Conservation (phyloP, 37 sponge, comb jelly and placozoan species). For the Chondrosia reniformis region DNA sequence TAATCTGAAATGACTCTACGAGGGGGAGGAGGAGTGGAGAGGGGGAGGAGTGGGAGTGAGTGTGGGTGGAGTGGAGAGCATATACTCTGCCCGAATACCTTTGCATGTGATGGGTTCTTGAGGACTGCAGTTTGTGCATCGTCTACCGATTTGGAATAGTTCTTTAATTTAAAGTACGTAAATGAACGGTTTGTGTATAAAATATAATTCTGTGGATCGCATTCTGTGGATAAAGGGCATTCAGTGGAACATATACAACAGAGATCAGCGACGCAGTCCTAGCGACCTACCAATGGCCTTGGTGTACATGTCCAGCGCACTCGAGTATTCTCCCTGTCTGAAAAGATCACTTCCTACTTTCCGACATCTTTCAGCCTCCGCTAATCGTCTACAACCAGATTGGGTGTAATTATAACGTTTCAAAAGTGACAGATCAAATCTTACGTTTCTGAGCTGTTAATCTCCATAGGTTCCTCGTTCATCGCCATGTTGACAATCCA, state of each 20-base stretch:
- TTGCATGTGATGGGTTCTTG: slow-evolving; percentile 19
- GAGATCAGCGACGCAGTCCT: not conserved
- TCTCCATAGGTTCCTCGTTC: too few species aligned
- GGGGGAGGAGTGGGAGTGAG: not conserved
- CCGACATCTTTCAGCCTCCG: slow-evolving; percentile 69
- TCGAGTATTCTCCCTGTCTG: slow-evolving; percentile 56
- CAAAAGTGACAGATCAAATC: too few species aligned
- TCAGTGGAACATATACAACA: not conserved
- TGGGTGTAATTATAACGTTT: too few species aligned
- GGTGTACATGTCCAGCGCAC: slow-evolving; percentile 61
- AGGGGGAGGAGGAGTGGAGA: not conserved
- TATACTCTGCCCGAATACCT: not conserved
- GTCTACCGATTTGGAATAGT: slow-evolving; percentile 58
- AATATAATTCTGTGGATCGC: slow-evolving; percentile 49
- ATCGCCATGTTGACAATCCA: too few species aligned
- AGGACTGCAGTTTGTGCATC: slow-evolving; percentile 51
- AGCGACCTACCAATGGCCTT: slow-evolving; percentile 47
- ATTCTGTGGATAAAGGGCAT: slow-evolving; percentile 28
- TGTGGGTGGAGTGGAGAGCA: not conserved
- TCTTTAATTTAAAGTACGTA: slow-evolving; percentile 71
- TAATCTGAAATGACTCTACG: slow-evolving; percentile 76
- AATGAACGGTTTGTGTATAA: slow-evolving; percentile 85
- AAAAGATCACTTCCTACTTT: slow-evolving; percentile 70
- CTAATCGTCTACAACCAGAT: too few species aligned
- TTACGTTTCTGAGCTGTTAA: too few species aligned